Evolutionary conservation across 2,797 vertebrate species (phyloP).

Genomic region (Etheostoma perlongum): DNA sequence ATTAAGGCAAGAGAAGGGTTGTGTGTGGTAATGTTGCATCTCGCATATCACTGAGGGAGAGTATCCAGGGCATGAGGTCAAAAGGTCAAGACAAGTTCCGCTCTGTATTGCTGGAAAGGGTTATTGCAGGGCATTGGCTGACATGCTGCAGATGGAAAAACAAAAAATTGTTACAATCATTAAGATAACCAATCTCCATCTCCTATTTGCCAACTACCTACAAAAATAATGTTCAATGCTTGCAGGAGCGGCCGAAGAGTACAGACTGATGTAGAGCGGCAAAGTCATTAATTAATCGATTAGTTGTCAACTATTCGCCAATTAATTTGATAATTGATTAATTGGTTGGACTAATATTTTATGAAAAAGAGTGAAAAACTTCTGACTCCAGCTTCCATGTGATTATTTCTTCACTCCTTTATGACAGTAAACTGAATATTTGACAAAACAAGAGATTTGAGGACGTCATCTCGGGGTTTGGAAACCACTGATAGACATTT

Average conservation of each 20-base stretch:
- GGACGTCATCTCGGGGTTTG: no score
- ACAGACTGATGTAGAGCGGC: not conserved
- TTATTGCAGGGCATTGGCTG: conserved; percentile 41
- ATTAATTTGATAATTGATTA: no score
- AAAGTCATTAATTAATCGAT: no score
- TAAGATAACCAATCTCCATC: not conserved
- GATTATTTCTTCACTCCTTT: no score
- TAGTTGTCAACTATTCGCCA: no score
- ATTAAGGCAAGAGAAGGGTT: not conserved
- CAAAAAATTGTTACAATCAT: not conserved
- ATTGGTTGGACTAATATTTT: no score
- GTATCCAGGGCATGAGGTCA: conserved; percentile 65
- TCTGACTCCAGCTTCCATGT: no score
- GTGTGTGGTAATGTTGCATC: conserved; percentile 39
- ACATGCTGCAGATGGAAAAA: not conserved
- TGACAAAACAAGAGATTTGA: no score
- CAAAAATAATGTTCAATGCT: not conserved
- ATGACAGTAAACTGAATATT: no score
- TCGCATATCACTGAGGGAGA: conserved; percentile 51
- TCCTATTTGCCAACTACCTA: not conserved
- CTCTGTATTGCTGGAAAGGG: conserved; percentile 38
- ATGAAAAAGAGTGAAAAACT: no score
- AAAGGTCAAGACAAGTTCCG: conserved; percentile 77
- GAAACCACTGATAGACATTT: no score
- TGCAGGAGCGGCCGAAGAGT: not conserved